Percentiles rank a stretch among this genome's conserved stretches.
phyloP scores from a whole-genome alignment of 2,888 invertebrate genomes.

The Epicampocera succincta region DNA sequence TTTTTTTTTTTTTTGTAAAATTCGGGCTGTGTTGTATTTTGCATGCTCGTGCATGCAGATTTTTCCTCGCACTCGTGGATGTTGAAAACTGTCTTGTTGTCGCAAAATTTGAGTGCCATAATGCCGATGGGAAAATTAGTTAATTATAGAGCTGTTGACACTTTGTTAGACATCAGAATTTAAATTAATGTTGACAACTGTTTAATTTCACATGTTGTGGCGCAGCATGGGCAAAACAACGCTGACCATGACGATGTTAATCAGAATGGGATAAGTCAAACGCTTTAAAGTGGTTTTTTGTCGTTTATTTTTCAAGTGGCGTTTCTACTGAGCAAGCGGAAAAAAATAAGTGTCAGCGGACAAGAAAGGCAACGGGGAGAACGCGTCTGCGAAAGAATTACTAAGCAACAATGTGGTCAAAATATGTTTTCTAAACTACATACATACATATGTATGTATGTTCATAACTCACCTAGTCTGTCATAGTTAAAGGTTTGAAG shows the following conservation, averaged over 20 bases:
- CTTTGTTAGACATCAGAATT: constrained; percentile 66
- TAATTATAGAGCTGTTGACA: constrained; percentile 55
- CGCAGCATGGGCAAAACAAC: neutral
- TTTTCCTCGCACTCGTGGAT: no score
- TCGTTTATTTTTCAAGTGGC: neutral
- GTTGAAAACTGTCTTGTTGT: constrained; percentile 30
- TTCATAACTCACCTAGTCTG: no score
- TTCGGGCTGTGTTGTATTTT: neutral
- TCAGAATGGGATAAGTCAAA: neutral
- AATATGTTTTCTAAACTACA: no score
- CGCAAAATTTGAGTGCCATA: constrained; percentile 16
- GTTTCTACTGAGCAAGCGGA: no score
- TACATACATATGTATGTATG: no score
- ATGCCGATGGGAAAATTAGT: constrained; percentile 42
- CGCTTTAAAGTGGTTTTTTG: no score
- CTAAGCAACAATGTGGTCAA: no score
- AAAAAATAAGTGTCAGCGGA: no score
- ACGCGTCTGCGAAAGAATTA: no score
- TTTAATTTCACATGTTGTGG: constrained; percentile 32
- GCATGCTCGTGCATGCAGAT: constrained; percentile 5
- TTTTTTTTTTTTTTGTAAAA: no score
- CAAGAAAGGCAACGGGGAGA: no score
- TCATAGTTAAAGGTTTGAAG: no score
- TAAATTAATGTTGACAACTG: constrained; percentile 70
- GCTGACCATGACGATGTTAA: neutral